Percentiles rank a stretch among this genome's conserved stretches.
phyloP scores from a whole-genome alignment of 2,113 vertebrate species.

The Pogonocichla stellata region DNA sequence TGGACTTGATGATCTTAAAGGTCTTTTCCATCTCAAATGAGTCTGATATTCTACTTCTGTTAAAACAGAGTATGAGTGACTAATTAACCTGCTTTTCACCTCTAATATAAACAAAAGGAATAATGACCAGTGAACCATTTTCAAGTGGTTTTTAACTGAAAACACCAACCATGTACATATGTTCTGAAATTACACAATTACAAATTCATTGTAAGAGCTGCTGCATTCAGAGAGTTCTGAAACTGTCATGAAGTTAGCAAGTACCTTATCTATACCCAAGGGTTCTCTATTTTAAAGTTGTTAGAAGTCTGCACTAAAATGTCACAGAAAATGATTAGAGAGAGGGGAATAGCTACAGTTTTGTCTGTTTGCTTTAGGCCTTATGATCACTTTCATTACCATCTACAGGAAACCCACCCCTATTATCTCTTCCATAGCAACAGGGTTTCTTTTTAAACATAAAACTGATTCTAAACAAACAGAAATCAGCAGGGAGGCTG shows the following conservation, averaged over 20 bases:
- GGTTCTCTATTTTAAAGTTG: neutral
- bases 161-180: neutral
- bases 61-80: neutral
- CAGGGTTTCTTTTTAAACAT: neutral
- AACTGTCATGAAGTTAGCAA: neutral
- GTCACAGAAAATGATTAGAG: neutral
- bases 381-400: neutral
- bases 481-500: neutral
- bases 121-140: neutral
- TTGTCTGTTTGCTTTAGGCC: neutral
- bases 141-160: neutral
- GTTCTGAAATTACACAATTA: neutral
- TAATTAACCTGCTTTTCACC: neutral
- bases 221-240: neutral
- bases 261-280: neutral
- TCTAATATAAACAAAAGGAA: neutral
- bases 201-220: neutral
- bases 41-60: neutral
- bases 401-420: neutral
- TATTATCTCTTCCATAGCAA: neutral
- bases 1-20: neutral
- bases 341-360: neutral
- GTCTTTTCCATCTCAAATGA: neutral
- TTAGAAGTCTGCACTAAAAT: neutral
- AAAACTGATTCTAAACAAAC: neutral